A percentile compares a stretch with the other conserved stretches of the same genome.
Evolutionary conservation across 2,797 vertebrate genomes (phyloP).

Genomic region (Hemibagrus guttatus): DNA sequence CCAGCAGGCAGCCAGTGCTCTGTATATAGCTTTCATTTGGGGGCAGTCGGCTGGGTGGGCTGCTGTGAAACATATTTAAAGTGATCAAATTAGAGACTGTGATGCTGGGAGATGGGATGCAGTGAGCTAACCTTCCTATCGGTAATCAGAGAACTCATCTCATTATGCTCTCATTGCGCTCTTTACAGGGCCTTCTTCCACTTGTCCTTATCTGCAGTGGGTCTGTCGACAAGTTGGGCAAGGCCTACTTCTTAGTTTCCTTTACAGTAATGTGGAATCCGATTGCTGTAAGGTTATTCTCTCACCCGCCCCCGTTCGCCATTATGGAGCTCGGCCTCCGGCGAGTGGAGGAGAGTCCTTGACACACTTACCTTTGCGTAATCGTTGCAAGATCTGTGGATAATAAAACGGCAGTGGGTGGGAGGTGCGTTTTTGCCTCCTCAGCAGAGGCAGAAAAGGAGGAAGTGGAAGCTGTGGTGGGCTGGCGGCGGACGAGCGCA

Average conservation of each 20-base stretch:
- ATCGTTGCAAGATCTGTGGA: slow-evolving; percentile 47
- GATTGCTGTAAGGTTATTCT: slow-evolving; percentile 53
- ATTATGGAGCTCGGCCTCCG: slow-evolving; percentile 46
- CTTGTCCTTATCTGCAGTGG: slow-evolving; percentile 53
- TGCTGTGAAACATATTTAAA: slow-evolving; percentile 50
- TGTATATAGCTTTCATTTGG: slow-evolving; percentile 16
- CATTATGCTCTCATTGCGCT: slow-evolving; percentile 61
- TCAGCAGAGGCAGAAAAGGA: slow-evolving; percentile 69
- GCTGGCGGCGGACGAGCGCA: slow-evolving; percentile 60
- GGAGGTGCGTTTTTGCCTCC: slow-evolving; percentile 59
- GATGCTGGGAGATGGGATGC: slow-evolving; percentile 49
- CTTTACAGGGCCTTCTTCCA: slow-evolving; percentile 56
- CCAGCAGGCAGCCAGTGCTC: slow-evolving; percentile 8
- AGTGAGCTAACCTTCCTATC: slow-evolving; percentile 49
- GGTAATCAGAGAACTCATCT: slow-evolving; percentile 64
- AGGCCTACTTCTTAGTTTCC: slow-evolving; percentile 51
- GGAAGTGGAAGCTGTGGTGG: slow-evolving; percentile 76
- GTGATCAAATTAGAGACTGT: slow-evolving; percentile 49
- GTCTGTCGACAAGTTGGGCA: slow-evolving; percentile 43
- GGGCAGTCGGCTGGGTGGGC: slow-evolving; percentile 38
- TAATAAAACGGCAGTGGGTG: slow-evolving; percentile 51
- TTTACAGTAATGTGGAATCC: slow-evolving; percentile 52
- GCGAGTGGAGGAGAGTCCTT: slow-evolving; percentile 55
- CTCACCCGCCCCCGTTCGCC: slow-evolving; percentile 44
- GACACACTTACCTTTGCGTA: slow-evolving; percentile 56